Evolutionary conservation across 2,113 vertebrate genomes (phyloP), one percentile per base, ranked within the genome.

Genomic region (Andinoacara biseriatus): DNA sequence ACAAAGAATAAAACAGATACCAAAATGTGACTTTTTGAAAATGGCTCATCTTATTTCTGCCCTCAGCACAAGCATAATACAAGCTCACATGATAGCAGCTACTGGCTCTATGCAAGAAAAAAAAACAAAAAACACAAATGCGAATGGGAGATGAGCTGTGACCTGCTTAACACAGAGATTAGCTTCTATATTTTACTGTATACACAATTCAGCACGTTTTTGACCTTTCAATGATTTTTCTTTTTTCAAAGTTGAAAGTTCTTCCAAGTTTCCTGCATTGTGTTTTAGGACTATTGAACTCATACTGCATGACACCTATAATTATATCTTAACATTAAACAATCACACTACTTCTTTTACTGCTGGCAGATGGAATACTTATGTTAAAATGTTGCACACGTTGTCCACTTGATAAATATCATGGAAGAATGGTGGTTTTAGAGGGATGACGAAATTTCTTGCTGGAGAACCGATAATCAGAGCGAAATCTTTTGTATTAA

Each of bases 401-500:
- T 22, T 38, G 18, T 62, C 20, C n/a, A 62, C 10, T 15, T 63
- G 33, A 40, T 40, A 63, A 40, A 8, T 43, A 63, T n/a, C 10
- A 14, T 22, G 20, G 6, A 40, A 63, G 35, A 11, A 8, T 9
- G 22, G 61, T 35, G 1, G 35, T 5, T 40, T 63, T n/a, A 40
- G 3, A 8, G 29, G 15, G 9, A 18, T 31, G 2, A 26, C 31
- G 26, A 31, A 17, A 60, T 24, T 60, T 60, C 15, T 31, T 60
- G 4, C 31, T 35, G 18, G 18, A 11, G 59, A 1, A 3, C 59
- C 13, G n/a, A 7, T 62, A 62, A 35, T 20, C 18, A 62, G 4
- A n/a, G 31, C 18, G n/a, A n/a, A 18, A n/a, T 38, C 3, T n/a
- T 1, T 20, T 1, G 31, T 0, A 0, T 62, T 65, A 17, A 5